Conservation (phyloP, 2,888 invertebrate genomes). For the Sipunculus nudus region DNA sequence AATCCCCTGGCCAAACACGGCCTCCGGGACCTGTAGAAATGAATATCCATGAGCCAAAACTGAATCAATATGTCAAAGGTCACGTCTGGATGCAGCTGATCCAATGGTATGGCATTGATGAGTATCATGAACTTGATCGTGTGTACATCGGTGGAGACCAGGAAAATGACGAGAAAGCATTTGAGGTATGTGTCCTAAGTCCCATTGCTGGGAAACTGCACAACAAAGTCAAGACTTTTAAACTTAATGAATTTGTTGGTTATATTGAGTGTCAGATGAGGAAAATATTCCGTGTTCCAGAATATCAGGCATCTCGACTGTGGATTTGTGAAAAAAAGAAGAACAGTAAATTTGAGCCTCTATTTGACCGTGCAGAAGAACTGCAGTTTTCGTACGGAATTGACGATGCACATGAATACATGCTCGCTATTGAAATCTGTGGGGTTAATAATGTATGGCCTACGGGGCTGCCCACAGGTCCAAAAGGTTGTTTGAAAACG, state of each 20-base stretch:
- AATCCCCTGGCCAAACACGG: not conserved
- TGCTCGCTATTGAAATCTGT: constrained; percentile 34
- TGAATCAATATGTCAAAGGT: constrained; percentile 45
- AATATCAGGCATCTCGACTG: constrained; percentile 23
- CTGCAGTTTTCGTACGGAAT: constrained; percentile 27
- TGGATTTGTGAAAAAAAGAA: constrained; percentile 36
- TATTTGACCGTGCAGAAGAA: constrained; percentile 29
- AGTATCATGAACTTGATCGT: constrained; percentile 38
- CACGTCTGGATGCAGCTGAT: constrained; percentile 46
- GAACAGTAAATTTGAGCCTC: constrained; percentile 23
- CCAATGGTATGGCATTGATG: constrained; percentile 45
- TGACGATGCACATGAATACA: constrained; percentile 28
- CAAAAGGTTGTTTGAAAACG: constrained; percentile 25
- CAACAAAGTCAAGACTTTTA: constrained; percentile 35
- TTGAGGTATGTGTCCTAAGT: constrained; percentile 37
- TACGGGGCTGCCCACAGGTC: constrained; percentile 28
- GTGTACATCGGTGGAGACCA: constrained; percentile 29
- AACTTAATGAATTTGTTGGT: constrained; percentile 32
- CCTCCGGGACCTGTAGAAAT: constrained; percentile 22
- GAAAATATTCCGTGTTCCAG: constrained; percentile 29
- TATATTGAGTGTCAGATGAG: constrained; percentile 38
- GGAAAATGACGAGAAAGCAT: constrained; percentile 41
- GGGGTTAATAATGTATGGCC: constrained; percentile 32
- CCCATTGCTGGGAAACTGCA: constrained; percentile 34
- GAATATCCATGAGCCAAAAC: constrained; percentile 31